These are phyloP conservation scores for Ethmia dodecea DNA, from an alignment of 2,888 invertebrate genomes.

Conservation along the genomic window DNA sequence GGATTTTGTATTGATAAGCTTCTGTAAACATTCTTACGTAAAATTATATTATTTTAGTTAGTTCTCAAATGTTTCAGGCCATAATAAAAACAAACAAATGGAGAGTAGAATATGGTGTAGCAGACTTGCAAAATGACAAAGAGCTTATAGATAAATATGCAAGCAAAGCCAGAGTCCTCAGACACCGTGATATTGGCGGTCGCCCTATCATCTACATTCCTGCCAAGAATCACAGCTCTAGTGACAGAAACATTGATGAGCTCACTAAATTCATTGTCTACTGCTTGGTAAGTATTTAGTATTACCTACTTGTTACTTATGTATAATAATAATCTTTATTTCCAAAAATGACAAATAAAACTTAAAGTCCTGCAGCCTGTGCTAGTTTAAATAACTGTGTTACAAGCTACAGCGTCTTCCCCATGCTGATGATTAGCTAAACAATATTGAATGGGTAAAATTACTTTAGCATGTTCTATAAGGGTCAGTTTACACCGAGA, in stretches of 20 bases:
- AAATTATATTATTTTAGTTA: neutral
- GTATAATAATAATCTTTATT: too few species aligned
- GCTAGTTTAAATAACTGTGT: too few species aligned
- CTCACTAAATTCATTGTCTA: conserved; percentile 87
- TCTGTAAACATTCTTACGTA: too few species aligned
- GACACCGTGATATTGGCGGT: conserved; percentile 84
- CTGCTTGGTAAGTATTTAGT: conserved; percentile 77
- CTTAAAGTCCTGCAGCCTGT: too few species aligned
- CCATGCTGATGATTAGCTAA: too few species aligned
- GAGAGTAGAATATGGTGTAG: conserved; percentile 85
- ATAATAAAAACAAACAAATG: conserved; percentile 89
- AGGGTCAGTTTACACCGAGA: too few species aligned
- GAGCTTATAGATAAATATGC: conserved; percentile 77
- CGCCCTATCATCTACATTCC: conserved; percentile 88
- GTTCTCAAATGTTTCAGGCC: conserved; percentile 71
- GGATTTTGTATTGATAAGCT: too few species aligned
- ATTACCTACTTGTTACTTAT: too few species aligned
- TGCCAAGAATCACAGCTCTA: conserved; percentile 85
- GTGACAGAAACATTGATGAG: conserved; percentile 85
- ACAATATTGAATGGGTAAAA: too few species aligned
- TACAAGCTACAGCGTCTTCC: too few species aligned
- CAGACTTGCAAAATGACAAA: conserved; percentile 72
- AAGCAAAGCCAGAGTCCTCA: conserved; percentile 82
- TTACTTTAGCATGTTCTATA: too few species aligned
- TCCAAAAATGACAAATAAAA: too few species aligned